Conservation (phyloP, 2,797 vertebrate species). For the Micromesistius poutassou region DNA sequence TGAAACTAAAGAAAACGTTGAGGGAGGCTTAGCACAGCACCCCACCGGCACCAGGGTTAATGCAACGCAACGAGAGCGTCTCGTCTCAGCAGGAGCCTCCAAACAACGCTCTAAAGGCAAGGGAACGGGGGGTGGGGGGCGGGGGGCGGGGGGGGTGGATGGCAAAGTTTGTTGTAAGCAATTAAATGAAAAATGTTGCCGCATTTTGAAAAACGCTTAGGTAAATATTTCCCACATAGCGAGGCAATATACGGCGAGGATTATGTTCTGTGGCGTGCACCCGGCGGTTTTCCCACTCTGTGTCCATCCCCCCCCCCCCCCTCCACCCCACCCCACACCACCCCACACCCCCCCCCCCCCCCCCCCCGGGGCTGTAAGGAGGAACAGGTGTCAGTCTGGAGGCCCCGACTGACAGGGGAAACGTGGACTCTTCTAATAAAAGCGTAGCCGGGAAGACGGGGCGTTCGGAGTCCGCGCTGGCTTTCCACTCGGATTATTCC, state of each 20-base stretch:
- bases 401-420: slow-evolving; percentile 39
- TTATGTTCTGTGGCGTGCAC: slow-evolving; percentile 6
- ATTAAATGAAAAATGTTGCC: neutral
- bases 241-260: slow-evolving; percentile 24
- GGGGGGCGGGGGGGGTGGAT: slow-evolving; percentile 9
- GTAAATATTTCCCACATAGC: slow-evolving; percentile 27
- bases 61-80: slow-evolving; percentile 32
- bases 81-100: slow-evolving; percentile 20
- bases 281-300: slow-evolving; percentile 48
- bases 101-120: slow-evolving; percentile 35
- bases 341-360: slow-evolving; percentile 19
- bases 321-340: slow-evolving; percentile 22
- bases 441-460: slow-evolving; percentile 44
- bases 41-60: slow-evolving; percentile 16
- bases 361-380: slow-evolving; percentile 33
- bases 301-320: slow-evolving; percentile 17
- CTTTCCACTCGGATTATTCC: slow-evolving; percentile 53
- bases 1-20: slow-evolving; percentile 56
- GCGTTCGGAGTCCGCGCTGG: slow-evolving; percentile 12
- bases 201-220: slow-evolving; percentile 14
- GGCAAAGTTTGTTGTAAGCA: slow-evolving; percentile 10
- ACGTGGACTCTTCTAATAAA: slow-evolving; percentile 49
- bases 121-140: slow-evolving; percentile 19
- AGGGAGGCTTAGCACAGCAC: slow-evolving; percentile 57
- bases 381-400: slow-evolving; percentile 23